Evolutionary conservation across 1,140 invertebrate species (phyloP).

Genomic region (Papilio polytes): DNA sequence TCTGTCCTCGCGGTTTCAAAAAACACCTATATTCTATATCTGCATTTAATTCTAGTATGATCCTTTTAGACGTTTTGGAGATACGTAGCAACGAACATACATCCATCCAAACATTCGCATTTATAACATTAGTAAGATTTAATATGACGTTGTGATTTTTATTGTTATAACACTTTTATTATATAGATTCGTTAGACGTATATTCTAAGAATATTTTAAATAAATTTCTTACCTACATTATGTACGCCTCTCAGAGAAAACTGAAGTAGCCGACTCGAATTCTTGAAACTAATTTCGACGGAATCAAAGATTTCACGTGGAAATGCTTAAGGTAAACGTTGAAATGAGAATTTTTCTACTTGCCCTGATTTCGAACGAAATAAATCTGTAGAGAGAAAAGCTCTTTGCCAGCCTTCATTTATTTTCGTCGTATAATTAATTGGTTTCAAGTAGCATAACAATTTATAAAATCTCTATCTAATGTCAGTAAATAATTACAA

Average conservation of each 20-base stretch:
- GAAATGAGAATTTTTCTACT: conserved; percentile 40
- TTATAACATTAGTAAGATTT: too few relatives aligned
- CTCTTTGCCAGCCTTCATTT: conserved; percentile 33
- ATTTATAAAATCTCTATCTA: background rate
- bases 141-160: background rate
- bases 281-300: conserved; percentile 41
- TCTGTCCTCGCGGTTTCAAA: too few relatives aligned
- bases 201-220: background rate
- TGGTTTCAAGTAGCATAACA: conserved; percentile 20
- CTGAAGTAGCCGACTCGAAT: conserved; percentile 21
- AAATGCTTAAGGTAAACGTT: conserved; percentile 43
- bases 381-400: conserved; percentile 29
- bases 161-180: background rate
- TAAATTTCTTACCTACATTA: conserved; percentile 20
- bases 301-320: conserved; percentile 43
- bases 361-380: conserved; percentile 16
- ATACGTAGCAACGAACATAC: too few relatives aligned
- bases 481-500: too few relatives aligned
- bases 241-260: conserved; percentile 8
- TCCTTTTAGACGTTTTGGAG: too few relatives aligned
- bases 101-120: too few relatives aligned
- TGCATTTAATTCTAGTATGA: too few relatives aligned
- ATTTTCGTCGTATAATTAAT: conserved; percentile 33
- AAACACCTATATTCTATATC: too few relatives aligned
- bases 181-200: conserved; percentile 11